phyloP scores from a whole-genome alignment of 2,797 vertebrate genomes.

The Ceryle rudis region DNA sequence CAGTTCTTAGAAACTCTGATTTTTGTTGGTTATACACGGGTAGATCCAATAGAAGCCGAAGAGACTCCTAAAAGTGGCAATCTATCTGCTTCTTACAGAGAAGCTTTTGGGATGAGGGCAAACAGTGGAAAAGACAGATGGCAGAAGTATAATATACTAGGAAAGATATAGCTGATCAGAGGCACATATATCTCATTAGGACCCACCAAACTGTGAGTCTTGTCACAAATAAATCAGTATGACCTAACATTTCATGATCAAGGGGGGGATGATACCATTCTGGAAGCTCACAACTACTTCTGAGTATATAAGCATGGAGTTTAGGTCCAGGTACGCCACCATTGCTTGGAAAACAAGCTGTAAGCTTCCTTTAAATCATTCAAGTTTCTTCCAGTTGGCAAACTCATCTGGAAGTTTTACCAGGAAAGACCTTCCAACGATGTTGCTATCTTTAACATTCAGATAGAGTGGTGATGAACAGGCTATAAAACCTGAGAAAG shows the following conservation, averaged over 20 bases:
- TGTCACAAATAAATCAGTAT: neutral
- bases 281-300: neutral
- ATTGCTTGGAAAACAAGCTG: neutral
- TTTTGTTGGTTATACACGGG: neutral
- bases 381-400: neutral
- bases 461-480: neutral
- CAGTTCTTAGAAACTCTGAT: neutral
- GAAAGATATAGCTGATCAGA: neutral
- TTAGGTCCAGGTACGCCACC: neutral
- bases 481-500: neutral
- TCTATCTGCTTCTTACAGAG: neutral
- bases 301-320: accelerated
- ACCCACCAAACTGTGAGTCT: neutral
- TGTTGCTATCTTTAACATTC: neutral
- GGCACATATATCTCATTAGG: neutral
- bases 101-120: neutral
- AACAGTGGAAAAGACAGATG: neutral
- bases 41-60: neutral
- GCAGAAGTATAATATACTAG: neutral
- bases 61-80: neutral
- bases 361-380: neutral
- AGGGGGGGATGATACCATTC: neutral
- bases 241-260: neutral
- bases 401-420: neutral
- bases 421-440: neutral